phyloP scores from a whole-genome alignment of 2,797 vertebrate genomes.

The Oceanodroma leucorhoa region DNA sequence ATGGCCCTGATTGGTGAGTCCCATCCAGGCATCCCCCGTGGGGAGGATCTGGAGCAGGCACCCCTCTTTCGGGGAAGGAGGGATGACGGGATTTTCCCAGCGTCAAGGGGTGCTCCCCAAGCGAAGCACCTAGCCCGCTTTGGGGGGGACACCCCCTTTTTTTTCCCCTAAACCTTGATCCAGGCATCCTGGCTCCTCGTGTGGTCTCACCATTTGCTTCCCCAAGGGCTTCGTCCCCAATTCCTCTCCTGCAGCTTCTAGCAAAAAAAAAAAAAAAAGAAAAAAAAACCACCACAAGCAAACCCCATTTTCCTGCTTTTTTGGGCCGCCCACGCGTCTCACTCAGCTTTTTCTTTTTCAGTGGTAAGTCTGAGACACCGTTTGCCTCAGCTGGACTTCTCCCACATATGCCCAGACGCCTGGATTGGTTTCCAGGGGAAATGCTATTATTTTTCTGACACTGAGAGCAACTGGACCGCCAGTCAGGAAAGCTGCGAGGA shows the following conservation, averaged over 20 bases:
- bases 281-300: too few species aligned
- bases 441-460: background rate
- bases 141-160: too few species aligned
- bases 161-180: background rate
- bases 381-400: rapidly evolving
- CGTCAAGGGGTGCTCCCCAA: background rate
- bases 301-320: background rate
- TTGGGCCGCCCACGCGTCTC: background rate
- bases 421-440: background rate
- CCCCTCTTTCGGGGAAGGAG: background rate
- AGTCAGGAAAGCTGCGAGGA: background rate
- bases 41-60: background rate
- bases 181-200: background rate
- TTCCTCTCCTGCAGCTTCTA: background rate
- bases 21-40: background rate
- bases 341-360: background rate
- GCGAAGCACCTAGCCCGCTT: background rate
- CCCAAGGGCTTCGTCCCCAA: background rate
- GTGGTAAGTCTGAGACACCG: rapidly evolving
- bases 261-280: too few species aligned
- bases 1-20: background rate
- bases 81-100: background rate
- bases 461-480: background rate
- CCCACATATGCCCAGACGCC: rapidly evolving
- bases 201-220: too few species aligned